These are phyloP conservation scores for Polyommatus icarus DNA, from an alignment of 2,888 invertebrate species.

Conservation along the genomic window DNA sequence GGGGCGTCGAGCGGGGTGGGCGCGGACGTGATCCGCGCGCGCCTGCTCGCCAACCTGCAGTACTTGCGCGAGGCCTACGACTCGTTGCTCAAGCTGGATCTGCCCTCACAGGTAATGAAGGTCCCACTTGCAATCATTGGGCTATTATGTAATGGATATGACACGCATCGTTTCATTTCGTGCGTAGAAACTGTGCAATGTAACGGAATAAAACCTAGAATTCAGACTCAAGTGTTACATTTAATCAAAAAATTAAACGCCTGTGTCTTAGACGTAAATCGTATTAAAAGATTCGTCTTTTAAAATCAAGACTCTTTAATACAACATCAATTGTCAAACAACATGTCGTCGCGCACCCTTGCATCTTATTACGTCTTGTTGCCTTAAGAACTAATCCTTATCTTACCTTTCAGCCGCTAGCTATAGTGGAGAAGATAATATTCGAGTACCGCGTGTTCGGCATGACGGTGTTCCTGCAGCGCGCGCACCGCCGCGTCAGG, in stretches of 20 bases:
- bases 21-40: constrained; percentile 77
- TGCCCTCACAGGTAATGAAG: constrained; percentile 85
- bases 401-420: constrained; percentile 80
- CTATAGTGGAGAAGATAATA: constrained; percentile 90
- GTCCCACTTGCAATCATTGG: no score
- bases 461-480: constrained; percentile 90
- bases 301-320: no score
- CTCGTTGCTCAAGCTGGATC: constrained; percentile 89
- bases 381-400: not conserved
- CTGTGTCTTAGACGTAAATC: no score
- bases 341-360: no score
- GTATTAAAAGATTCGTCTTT: no score
- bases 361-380: not conserved
- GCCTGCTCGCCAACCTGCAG: constrained; percentile 84
- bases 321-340: no score
- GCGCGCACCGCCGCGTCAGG: constrained; percentile 89
- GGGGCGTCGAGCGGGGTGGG: constrained; percentile 72
- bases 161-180: no score
- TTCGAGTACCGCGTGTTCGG: constrained; percentile 93
- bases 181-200: no score
- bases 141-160: no score
- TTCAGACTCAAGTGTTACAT: no score
- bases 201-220: no score
- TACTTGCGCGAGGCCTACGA: constrained; percentile 89
- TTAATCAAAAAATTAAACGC: no score